Evolutionary conservation across 2,888 invertebrate genomes (phyloP).

Genomic region (Caenorhabditis wallacei): DNA sequence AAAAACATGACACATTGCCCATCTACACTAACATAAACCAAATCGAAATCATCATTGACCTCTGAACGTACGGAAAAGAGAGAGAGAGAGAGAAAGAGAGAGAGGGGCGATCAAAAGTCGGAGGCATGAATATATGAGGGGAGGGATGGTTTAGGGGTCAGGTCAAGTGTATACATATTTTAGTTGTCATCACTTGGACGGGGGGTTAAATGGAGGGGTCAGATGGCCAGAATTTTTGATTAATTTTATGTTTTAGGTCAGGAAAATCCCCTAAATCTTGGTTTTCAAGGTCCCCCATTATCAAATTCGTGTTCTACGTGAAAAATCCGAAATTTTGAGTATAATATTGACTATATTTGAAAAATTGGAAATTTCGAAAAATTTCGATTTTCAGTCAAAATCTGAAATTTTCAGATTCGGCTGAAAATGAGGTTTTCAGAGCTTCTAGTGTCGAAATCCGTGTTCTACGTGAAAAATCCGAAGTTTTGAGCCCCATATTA

Average conservation of each 20-base stretch:
- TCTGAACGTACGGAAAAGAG: slow-evolving; percentile 27
- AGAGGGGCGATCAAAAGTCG: slow-evolving; percentile 5
- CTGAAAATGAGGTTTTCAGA: too few species aligned
- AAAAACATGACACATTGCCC: background rate
- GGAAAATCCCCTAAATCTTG: too few species aligned
- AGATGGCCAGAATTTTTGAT: too few species aligned
- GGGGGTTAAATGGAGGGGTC: slow-evolving; percentile 3
- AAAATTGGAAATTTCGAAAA: too few species aligned
- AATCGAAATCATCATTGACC: slow-evolving; percentile 25
- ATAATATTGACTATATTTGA: too few species aligned
- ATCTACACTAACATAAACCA: slow-evolving; percentile 16
- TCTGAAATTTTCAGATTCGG: background rate
- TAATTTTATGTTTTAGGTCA: too few species aligned
- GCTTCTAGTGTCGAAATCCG: background rate
- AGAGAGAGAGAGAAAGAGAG: slow-evolving; percentile 15
- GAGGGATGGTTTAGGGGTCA: slow-evolving; percentile 15
- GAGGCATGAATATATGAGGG: slow-evolving; percentile 26
- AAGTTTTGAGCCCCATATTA: background rate
- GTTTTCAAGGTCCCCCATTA: too few species aligned
- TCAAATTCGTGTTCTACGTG: too few species aligned
- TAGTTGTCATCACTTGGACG: background rate
- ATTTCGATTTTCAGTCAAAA: too few species aligned
- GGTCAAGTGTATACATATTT: slow-evolving; percentile 32
- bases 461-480: background rate
- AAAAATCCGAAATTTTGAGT: too few species aligned